Base-by-base conservation (phyloP, 2,888 invertebrate genomes). In the Vannuccia rotundouncinata region DNA sequence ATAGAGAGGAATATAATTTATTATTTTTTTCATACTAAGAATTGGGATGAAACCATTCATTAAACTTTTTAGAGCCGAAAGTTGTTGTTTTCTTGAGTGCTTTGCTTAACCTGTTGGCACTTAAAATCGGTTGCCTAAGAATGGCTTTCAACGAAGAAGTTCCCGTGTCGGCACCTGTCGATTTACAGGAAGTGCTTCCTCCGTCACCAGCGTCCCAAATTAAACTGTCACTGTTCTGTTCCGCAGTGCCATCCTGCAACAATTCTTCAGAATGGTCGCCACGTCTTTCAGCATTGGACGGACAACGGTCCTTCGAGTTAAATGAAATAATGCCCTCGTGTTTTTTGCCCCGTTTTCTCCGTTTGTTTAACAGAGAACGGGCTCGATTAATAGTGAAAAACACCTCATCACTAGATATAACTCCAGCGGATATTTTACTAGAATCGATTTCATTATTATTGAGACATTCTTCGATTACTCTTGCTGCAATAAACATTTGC, bases 21-120 rank as follows among this genome's bases (percentile, higher is more conserved):
- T n/a, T n/a, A n/a, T n/a, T n/a, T n/a, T n/a, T n/a, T n/a, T n/a
- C n/a, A n/a, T n/a, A n/a, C n/a, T n/a, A n/a, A n/a, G n/a, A n/a
- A n/a, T n/a, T n/a, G n/a, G n/a, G n/a, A n/a, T 66, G 66, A 22
- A 66, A 66, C 66, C 66, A 66, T 66, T 66, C 66, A 66, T 66
- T 66, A 5, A 66, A 66, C 22, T 66, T 66, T 66, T 66, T 66
- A 66, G 66, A 66, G 66, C 66, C 66, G 66, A 66, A 66, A 66
- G 25, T 66, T n/a, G 66, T 66, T 27, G 66, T n/a, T 27, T 66
- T 66, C 25, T 22, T 66, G 66, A 66, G 66, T 5, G 22, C 66
- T 22, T 66, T 66, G 66, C 66, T 22, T 27, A 66, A 22, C 25
- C 66, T 5, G 25, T 27, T 66, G 25, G 66, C 66, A 27, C 10